Conservation (phyloP, 1,140 invertebrate species). For the Cotesia chilonis region DNA sequence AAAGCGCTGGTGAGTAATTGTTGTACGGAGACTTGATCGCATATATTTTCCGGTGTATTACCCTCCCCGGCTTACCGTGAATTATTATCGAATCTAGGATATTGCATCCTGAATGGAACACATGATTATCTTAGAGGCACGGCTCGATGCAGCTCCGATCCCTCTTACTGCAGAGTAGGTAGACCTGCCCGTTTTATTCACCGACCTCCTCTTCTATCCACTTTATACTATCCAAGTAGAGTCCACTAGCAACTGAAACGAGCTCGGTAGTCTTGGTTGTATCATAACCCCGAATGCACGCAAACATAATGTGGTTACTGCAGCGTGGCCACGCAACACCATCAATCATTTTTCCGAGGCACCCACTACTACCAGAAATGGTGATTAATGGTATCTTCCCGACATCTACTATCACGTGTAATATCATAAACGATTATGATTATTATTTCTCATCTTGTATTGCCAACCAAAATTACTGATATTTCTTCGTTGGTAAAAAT, state of each 20-base stretch:
- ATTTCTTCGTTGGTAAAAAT: too few relatives aligned
- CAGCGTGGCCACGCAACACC: conserved; percentile 20
- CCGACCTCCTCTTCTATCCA: too few relatives aligned
- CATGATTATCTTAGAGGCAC: conserved; percentile 26
- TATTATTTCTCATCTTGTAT: too few relatives aligned
- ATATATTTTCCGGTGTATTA: conserved; percentile 19
- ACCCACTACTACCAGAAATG: background rate
- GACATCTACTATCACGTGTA: too few relatives aligned
- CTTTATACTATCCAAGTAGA: too few relatives aligned
- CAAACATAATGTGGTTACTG: conserved; percentile 12
- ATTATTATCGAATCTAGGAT: conserved; percentile 25
- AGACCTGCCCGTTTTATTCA: background rate
- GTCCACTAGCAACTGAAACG: too few relatives aligned
- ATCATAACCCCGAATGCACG: conserved; percentile 6
- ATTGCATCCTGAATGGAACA: conserved; percentile 11
- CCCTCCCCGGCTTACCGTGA: conserved; percentile 9
- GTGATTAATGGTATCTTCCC: background rate
- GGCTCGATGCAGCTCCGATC: conserved; percentile 21
- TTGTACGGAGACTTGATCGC: background rate
- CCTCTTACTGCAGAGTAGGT: background rate
- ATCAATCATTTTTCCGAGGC: conserved; percentile 27
- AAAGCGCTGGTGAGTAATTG: background rate
- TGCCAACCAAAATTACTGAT: too few relatives aligned
- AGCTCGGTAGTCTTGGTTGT: too few relatives aligned
- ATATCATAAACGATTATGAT: too few relatives aligned